These are phyloP conservation scores for Epinotia bilunana DNA, from an alignment of 2,888 invertebrate genomes.

Conservation along the genomic window DNA sequence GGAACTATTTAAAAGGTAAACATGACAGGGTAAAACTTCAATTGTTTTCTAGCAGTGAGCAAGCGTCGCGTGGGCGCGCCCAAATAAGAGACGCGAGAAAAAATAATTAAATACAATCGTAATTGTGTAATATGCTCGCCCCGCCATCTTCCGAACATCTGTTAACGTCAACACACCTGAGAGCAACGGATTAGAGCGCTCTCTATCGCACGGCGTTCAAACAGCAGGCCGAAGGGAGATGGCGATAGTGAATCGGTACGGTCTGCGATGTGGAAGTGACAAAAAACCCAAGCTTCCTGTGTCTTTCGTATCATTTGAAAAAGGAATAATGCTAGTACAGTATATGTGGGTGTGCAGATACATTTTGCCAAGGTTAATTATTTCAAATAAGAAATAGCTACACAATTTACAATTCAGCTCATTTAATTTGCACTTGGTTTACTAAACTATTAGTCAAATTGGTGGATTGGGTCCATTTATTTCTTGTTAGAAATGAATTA, in stretches of 20 bases:
- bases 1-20: conserved; percentile 57
- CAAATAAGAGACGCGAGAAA: conserved; percentile 71
- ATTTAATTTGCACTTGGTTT: neutral
- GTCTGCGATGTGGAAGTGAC: conserved; percentile 80
- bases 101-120: conserved; percentile 83
- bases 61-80: conserved; percentile 71
- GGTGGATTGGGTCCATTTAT: too few relatives aligned
- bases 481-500: too few relatives aligned
- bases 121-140: conserved; percentile 81
- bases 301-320: conserved; percentile 84
- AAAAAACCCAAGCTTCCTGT: conserved; percentile 84
- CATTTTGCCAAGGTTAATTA: neutral
- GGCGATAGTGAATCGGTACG: conserved; percentile 59
- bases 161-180: conserved; percentile 84
- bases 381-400: neutral
- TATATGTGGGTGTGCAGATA: conserved; percentile 57
- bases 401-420: neutral
- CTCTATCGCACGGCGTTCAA: conserved; percentile 53
- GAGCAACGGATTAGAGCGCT: conserved; percentile 57
- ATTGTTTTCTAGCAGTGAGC: conserved; percentile 65
- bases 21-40: conserved; percentile 69
- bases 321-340: conserved; percentile 75
- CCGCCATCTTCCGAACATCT: conserved; percentile 79
- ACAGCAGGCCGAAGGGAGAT: conserved; percentile 56
- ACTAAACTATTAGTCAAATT: too few relatives aligned